Conservation (phyloP, 2,113 vertebrate species). For the Polypterus senegalus region DNA sequence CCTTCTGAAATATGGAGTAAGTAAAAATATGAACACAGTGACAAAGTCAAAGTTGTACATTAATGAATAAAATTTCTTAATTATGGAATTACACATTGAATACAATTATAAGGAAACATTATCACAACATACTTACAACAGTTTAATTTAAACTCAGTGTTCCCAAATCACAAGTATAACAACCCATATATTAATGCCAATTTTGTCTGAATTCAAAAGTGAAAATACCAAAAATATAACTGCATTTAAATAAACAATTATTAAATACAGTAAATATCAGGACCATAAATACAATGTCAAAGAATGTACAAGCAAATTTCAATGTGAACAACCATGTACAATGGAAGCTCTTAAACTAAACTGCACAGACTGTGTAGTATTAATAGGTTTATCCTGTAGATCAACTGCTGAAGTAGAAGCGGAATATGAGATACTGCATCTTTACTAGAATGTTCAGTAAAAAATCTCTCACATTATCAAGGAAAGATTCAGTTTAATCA, state of each 20-base stretch:
- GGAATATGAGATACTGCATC: too few species aligned
- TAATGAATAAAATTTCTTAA: too few species aligned
- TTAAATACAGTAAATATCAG: slow-evolving; percentile 12
- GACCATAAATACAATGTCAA: background rate
- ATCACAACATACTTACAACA: slow-evolving; percentile 32
- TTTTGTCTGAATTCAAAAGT: slow-evolving; percentile 43
- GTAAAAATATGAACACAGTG: too few species aligned
- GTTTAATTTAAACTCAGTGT: slow-evolving; percentile 25
- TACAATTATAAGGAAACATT: slow-evolving; percentile 12
- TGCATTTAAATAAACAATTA: slow-evolving; percentile 12
- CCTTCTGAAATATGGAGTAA: too few species aligned
- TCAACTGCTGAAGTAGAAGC: too few species aligned
- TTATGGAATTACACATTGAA: background rate
- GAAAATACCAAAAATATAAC: slow-evolving; percentile 37
- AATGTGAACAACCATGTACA: slow-evolving; percentile 8
- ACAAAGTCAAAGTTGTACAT: too few species aligned
- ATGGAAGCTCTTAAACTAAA: background rate
- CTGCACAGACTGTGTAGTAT: too few species aligned
- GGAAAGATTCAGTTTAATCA: too few species aligned
- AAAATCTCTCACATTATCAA: too few species aligned
- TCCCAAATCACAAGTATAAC: slow-evolving; percentile 25
- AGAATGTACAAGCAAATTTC: slow-evolving; percentile 5
- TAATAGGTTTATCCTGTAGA: too few species aligned
- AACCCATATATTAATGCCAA: slow-evolving; percentile 43
- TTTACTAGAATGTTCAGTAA: too few species aligned